Conservation (phyloP, 2,113 vertebrate genomes). For the Poeciliopsis retropinna region DNA sequence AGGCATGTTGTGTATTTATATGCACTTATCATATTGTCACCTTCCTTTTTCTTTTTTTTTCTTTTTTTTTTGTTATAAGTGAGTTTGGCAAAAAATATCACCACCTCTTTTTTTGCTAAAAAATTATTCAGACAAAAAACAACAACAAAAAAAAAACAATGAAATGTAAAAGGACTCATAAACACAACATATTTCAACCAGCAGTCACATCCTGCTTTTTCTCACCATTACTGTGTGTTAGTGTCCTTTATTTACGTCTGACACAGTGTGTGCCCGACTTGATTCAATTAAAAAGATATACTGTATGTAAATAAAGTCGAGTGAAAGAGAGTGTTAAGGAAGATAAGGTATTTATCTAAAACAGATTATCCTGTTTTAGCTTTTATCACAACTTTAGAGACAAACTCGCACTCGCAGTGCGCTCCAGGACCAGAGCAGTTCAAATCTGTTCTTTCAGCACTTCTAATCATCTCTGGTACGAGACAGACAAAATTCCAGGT, state of each 20-base stretch:
- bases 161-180: not conserved
- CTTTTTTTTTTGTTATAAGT: too few species aligned
- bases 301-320: not conserved
- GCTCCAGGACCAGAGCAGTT: constrained; percentile 55
- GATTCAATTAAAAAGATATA: not conserved
- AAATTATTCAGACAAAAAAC: too few species aligned
- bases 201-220: constrained; percentile 35
- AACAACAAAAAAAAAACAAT: too few species aligned
- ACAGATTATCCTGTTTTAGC: constrained; percentile 16
- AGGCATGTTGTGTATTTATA: too few species aligned
- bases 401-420: constrained; percentile 36
- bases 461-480: constrained; percentile 21
- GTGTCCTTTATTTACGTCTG: not conserved
- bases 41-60: too few species aligned
- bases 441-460: constrained; percentile 55
- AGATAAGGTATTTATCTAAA: constrained; percentile 15
- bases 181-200: constrained; percentile 13
- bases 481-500: constrained; percentile 54
- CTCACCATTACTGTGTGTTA: constrained; percentile 7
- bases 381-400: constrained; percentile 51
- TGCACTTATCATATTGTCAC: too few species aligned
- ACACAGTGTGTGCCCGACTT: too few species aligned
- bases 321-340: not conserved
- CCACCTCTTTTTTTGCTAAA: too few species aligned
- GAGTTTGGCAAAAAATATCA: too few species aligned